Conservation (phyloP, 2,113 vertebrate species). For the Sceloporus undulatus region DNA sequence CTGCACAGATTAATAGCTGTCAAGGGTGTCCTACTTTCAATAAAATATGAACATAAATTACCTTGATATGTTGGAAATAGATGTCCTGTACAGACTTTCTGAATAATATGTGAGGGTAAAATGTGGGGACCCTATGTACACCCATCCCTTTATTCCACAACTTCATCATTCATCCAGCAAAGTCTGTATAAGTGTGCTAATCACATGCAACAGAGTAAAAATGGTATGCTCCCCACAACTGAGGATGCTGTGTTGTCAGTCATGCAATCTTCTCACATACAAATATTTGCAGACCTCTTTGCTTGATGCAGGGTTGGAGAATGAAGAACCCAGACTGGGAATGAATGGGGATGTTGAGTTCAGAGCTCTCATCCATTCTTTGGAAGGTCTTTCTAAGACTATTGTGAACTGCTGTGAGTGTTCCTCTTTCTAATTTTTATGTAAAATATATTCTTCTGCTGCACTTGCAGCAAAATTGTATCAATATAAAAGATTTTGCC, state of each 20-base stretch:
- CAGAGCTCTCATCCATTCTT: too few species aligned
- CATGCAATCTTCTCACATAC: too few species aligned
- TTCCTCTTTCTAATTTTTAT: constrained; percentile 46
- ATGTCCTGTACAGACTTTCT: background rate
- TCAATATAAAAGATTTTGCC: background rate
- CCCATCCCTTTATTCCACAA: background rate
- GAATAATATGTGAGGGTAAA: background rate
- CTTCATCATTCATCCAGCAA: background rate
- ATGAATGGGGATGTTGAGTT: too few species aligned
- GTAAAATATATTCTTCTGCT: background rate
- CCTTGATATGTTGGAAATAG: constrained; percentile 63
- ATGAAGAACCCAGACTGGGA: too few species aligned
- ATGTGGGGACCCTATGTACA: background rate
- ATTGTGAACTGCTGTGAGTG: constrained; percentile 34
- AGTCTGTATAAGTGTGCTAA: background rate
- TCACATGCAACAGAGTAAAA: too few species aligned
- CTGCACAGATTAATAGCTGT: constrained; percentile 67
- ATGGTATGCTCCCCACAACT: too few species aligned
- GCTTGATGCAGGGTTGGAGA: too few species aligned
- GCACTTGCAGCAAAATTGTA: constrained; percentile 19
- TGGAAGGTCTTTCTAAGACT: too few species aligned
- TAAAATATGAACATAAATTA: constrained; percentile 70
- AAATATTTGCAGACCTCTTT: too few species aligned
- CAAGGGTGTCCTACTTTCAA: constrained; percentile 60
- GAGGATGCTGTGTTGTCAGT: too few species aligned